phyloP scores from a whole-genome alignment of 2,888 invertebrate species.

The Drosophila mayaguana region DNA sequence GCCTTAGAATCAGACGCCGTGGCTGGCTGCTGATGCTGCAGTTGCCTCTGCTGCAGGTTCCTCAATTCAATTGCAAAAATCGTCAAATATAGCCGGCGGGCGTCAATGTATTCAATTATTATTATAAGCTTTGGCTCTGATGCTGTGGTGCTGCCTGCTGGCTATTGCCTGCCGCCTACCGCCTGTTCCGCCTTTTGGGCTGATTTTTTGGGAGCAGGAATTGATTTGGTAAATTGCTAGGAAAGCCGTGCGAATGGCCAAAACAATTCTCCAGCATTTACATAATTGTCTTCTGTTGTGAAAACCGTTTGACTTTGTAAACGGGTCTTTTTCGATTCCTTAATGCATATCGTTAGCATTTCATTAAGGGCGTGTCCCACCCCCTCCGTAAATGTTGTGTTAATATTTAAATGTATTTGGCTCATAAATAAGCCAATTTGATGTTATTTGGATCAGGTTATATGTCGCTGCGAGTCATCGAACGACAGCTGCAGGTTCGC shows the following conservation, averaged over 20 bases:
- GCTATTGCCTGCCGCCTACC: slow-evolving; percentile 27
- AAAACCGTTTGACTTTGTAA: slow-evolving; percentile 46
- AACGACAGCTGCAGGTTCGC: slow-evolving; percentile 40
- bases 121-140: slow-evolving; percentile 64
- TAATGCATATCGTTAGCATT: slow-evolving; percentile 3
- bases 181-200: slow-evolving; percentile 25
- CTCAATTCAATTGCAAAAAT: slow-evolving; percentile 64
- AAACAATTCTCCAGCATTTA: slow-evolving; percentile 76
- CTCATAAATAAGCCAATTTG: slow-evolving; percentile 66
- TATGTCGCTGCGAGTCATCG: slow-evolving; percentile 22
- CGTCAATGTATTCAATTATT: slow-evolving; percentile 73
- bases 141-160: slow-evolving; percentile 12
- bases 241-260: slow-evolving; percentile 47
- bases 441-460: slow-evolving; percentile 49
- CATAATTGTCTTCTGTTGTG: slow-evolving; percentile 72
- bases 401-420: slow-evolving; percentile 63
- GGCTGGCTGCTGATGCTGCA: slow-evolving; percentile 6
- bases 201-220: slow-evolving; percentile 40
- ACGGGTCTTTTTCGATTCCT: slow-evolving; percentile 52
- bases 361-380: slow-evolving; percentile 11
- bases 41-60: slow-evolving; percentile 14
- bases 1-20: background rate
- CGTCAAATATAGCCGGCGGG: slow-evolving; percentile 49
- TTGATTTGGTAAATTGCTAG: slow-evolving; percentile 72
- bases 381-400: slow-evolving; percentile 31